Percentiles rank a stretch among this genome's conserved stretches.
Conservation (phyloP, 23 tunicate species). For the Oikopleura vanhoeffeni region DNA sequence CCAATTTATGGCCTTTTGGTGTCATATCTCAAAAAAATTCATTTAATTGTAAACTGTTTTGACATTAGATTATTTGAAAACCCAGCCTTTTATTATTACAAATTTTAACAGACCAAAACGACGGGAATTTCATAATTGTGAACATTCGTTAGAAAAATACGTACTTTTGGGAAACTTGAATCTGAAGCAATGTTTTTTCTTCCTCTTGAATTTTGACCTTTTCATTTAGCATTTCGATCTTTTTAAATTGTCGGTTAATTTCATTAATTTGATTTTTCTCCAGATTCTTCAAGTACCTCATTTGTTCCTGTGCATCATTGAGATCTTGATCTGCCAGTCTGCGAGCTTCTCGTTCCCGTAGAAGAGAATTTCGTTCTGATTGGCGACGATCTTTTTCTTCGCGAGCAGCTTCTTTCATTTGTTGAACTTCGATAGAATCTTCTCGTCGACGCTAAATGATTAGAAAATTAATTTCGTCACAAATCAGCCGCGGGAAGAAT, state of each 20-base stretch:
- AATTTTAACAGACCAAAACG: no score
- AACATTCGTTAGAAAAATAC: no score
- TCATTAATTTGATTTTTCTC: neutral
- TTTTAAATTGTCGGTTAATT: neutral
- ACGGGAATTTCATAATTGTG: no score
- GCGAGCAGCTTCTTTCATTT: slow-evolving; percentile 4
- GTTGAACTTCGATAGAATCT: neutral
- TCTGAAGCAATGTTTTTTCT: neutral
- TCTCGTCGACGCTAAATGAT: neutral
- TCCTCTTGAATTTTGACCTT: neutral
- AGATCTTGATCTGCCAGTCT: neutral
- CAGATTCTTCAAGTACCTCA: neutral
- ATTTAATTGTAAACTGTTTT: no score
- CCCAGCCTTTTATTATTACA: no score
- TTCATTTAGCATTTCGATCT: neutral
- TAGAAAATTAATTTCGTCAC: no score
- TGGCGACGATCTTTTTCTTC: slow-evolving; percentile 4
- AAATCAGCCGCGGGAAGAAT: no score
- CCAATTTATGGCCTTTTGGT: no score
- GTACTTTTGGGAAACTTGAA: neutral
- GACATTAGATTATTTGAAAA: no score
- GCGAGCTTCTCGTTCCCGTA: no score
- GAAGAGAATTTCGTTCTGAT: neutral
- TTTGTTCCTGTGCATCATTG: no score
- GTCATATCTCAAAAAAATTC: no score